Evolutionary conservation across 2,888 invertebrate genomes (phyloP).

Genomic region (Orthosia gothica): DNA sequence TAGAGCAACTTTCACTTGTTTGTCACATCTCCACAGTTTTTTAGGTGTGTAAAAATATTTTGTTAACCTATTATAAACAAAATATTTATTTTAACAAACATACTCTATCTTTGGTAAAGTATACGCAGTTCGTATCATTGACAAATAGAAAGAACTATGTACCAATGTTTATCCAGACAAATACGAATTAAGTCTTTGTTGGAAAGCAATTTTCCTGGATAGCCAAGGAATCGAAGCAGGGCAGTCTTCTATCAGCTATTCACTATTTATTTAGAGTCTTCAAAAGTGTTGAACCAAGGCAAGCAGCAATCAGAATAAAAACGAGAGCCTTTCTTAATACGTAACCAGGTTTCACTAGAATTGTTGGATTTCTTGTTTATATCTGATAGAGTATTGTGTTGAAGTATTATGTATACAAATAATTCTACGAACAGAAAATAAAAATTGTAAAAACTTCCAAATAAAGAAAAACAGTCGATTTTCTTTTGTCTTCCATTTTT

Average conservation of each 20-base stretch:
- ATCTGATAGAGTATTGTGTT: background rate
- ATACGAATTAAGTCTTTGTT: background rate
- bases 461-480: too few relatives aligned
- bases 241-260: conserved; percentile 6
- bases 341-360: background rate
- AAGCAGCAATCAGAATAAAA: conserved; percentile 3
- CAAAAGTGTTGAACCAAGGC: background rate
- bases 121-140: background rate
- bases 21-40: too few relatives aligned
- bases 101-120: background rate
- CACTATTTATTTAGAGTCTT: conserved; percentile 7
- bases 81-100: too few relatives aligned
- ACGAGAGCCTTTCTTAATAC: background rate
- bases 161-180: background rate
- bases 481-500: too few relatives aligned
- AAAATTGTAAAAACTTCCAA: too few relatives aligned
- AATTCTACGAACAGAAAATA: too few relatives aligned
- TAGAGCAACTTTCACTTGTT: too few relatives aligned
- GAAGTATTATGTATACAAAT: background rate
- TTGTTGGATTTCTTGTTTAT: background rate
- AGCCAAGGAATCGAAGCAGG: conserved; percentile 3
- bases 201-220: conserved; percentile 14
- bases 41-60: too few relatives aligned
- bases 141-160: background rate
- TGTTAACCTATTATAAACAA: too few relatives aligned